Percentiles rank a stretch among this genome's conserved stretches.
phyloP scores from a whole-genome alignment of 2,797 vertebrate genomes.

The Ceyx erithaca region DNA sequence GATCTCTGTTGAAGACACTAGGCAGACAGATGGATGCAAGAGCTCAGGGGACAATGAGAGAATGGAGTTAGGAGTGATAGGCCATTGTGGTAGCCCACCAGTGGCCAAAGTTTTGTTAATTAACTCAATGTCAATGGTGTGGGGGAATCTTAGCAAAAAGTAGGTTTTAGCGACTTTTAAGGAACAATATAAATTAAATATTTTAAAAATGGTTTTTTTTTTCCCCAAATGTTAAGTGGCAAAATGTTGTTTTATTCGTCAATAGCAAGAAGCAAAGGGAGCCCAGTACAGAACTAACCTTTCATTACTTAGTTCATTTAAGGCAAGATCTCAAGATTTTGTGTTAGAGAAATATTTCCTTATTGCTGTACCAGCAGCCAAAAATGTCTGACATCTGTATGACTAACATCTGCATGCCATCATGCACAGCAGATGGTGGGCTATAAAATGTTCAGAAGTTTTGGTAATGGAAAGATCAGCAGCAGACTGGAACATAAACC shows the following conservation, averaged over 20 bases:
- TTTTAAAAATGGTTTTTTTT: not conserved
- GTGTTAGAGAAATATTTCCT: conserved; percentile 32
- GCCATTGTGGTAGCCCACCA: not conserved
- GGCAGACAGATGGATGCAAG: not conserved
- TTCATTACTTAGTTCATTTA: conserved; percentile 56
- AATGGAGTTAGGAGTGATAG: not conserved
- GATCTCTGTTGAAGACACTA: not conserved
- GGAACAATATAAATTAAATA: not conserved
- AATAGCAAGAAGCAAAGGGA: not conserved
- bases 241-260: not conserved
- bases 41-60: not conserved
- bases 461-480: conserved; percentile 61
- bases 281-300: not conserved
- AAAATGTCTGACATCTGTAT: conserved; percentile 48
- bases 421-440: conserved; percentile 38
- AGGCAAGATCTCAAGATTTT: conserved; percentile 26
- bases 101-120: not conserved
- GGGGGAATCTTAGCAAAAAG: not conserved
- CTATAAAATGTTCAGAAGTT: conserved; percentile 47
- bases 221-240: not conserved
- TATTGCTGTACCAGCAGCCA: conserved; percentile 31
- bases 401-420: conserved; percentile 59
- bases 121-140: not conserved
- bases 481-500: conserved; percentile 18
- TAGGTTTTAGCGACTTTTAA: not conserved